Conservation (phyloP, 2,888 invertebrate species). For the Dicranocentrus wangi region DNA sequence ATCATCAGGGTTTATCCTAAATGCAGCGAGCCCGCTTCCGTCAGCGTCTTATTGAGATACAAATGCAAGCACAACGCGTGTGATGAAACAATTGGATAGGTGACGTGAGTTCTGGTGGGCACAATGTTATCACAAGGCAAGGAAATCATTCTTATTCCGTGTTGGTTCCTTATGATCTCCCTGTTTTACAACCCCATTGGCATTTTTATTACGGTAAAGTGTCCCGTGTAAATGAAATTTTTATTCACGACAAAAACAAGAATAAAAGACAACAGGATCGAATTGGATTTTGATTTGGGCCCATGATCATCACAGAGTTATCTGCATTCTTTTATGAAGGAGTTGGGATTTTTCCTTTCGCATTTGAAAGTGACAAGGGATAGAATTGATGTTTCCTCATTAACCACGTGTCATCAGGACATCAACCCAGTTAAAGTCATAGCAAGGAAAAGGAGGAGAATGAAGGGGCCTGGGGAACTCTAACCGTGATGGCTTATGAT, state of each 20-base stretch:
- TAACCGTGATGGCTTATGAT: background rate
- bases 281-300: slow-evolving; percentile 52
- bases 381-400: slow-evolving; percentile 61
- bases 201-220: slow-evolving; percentile 57
- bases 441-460: background rate
- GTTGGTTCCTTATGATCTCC: slow-evolving; percentile 18
- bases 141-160: background rate
- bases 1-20: background rate
- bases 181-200: slow-evolving; percentile 38
- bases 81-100: slow-evolving; percentile 50
- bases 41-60: too few relatives aligned
- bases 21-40: background rate
- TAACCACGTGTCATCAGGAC: slow-evolving; percentile 59
- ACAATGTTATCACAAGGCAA: slow-evolving; percentile 15
- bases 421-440: slow-evolving; percentile 44
- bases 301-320: background rate
- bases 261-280: slow-evolving; percentile 8
- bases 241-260: slow-evolving; percentile 30
- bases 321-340: background rate
- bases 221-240: slow-evolving; percentile 42
- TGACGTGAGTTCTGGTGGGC: slow-evolving; percentile 30
- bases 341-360: slow-evolving; percentile 9
- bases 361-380: slow-evolving; percentile 41
- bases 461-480: too few relatives aligned
- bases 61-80: too few relatives aligned